A percentile compares a stretch with the other conserved stretches of the same genome.
These are phyloP conservation scores for Notechis scutatus DNA, from an alignment of 2,113 vertebrate genomes.

Conservation along the genomic window DNA sequence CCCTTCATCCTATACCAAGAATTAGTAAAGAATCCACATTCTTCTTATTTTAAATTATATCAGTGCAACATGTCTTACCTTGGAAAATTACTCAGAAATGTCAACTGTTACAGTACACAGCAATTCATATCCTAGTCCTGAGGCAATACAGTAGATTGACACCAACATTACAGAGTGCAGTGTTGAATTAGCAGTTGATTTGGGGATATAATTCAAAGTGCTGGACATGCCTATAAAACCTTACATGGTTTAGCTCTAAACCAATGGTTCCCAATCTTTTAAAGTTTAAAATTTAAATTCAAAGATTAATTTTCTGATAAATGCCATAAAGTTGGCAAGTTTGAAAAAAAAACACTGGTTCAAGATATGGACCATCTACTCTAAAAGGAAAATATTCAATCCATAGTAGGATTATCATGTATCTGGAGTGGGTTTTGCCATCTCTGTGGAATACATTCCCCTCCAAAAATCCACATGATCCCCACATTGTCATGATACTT, in stretches of 20 bases:
- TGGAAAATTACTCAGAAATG: not conserved
- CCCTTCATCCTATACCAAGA: not conserved
- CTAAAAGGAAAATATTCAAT: not conserved
- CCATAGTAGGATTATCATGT: not conserved
- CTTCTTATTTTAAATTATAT: not conserved
- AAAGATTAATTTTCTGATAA: not conserved
- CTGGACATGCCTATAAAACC: not conserved
- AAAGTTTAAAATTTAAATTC: not conserved
- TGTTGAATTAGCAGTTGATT: not conserved
- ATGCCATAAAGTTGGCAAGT: not conserved
- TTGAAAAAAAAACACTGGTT: not conserved
- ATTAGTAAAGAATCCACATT: not conserved
- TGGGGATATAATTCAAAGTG: not conserved
- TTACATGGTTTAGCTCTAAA: not conserved
- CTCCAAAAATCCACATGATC: not conserved
- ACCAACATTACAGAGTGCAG: not conserved
- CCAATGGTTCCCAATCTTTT: not conserved
- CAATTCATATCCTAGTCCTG: not conserved
- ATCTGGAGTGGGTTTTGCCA: not conserved
- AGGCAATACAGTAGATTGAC: not conserved
- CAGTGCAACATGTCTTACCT: not conserved
- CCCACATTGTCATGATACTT: not conserved
- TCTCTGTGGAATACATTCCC: not conserved
- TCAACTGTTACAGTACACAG: not conserved
- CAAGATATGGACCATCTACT: not conserved